phyloP scores from a whole-genome alignment of 1,140 invertebrate genomes.

The Drosophila arawakana region DNA sequence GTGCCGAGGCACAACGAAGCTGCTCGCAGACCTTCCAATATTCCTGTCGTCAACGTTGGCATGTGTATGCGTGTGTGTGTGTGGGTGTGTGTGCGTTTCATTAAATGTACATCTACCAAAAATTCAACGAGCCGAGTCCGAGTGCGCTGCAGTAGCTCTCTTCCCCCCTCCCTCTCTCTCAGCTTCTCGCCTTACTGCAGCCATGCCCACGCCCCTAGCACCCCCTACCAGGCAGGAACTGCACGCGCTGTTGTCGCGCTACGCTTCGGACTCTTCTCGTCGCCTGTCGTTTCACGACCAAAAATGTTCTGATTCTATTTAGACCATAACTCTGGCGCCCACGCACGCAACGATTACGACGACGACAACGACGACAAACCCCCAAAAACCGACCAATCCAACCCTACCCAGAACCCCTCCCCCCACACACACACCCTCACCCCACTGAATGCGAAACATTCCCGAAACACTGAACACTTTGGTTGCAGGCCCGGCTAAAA shows the following conservation, averaged over 20 bases:
- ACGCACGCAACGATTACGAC: conserved; percentile 5
- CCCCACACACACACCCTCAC: neutral
- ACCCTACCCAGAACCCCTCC: conserved; percentile 3
- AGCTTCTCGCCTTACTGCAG: neutral
- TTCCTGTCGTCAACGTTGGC: conserved; percentile 41
- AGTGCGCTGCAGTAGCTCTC: neutral
- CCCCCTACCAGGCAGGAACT: neutral
- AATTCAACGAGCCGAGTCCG: conserved; percentile 43
- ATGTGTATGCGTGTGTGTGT: too few relatives aligned
- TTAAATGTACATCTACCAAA: conserved; percentile 61
- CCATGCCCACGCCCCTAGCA: neutral
- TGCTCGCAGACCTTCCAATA: conserved; percentile 39
- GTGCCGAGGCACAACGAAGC: conserved; percentile 23
- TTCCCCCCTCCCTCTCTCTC: neutral
- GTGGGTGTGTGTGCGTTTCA: conserved; percentile 44
- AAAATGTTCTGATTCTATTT: conserved; percentile 59
- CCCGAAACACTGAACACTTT: conserved; percentile 2
- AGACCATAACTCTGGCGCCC: conserved; percentile 57
- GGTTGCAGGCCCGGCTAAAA: conserved; percentile 3
- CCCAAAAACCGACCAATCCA: neutral
- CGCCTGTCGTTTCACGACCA: conserved; percentile 34
- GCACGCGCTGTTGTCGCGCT: conserved; percentile 8
- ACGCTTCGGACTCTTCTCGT: conserved; percentile 16
- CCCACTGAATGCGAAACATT: too few relatives aligned
- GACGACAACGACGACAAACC: neutral